Percentiles rank a stretch among this genome's conserved stretches.
Conservation (phyloP, 1,140 invertebrate genomes). For the Habropoda laboriosa region DNA sequence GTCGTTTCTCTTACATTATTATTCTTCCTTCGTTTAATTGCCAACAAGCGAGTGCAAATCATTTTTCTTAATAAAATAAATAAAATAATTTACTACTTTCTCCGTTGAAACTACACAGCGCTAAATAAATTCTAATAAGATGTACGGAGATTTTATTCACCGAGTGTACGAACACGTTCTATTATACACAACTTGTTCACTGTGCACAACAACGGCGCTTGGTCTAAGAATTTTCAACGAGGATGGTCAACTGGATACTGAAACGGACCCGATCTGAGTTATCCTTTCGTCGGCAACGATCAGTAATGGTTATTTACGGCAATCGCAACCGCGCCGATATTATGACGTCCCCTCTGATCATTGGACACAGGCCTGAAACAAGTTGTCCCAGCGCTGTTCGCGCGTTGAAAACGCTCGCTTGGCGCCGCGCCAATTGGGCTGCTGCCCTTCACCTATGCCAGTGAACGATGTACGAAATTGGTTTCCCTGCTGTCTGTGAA, state of each 20-base stretch:
- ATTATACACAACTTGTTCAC: too few species aligned
- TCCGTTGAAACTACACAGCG: too few species aligned
- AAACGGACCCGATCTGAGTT: neutral
- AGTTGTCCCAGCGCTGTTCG: constrained; percentile 43
- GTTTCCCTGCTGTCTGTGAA: constrained; percentile 69
- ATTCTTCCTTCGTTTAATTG: too few species aligned
- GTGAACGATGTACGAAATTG: constrained; percentile 79
- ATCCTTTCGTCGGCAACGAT: constrained; percentile 1
- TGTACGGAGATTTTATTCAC: too few species aligned
- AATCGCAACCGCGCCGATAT: constrained; percentile 39
- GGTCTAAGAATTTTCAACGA: too few species aligned
- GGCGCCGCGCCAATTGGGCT: constrained; percentile 79
- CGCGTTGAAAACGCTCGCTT: constrained; percentile 76
- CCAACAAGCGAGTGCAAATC: too few species aligned
- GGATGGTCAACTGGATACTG: neutral
- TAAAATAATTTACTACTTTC: too few species aligned
- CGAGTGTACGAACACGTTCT: too few species aligned
- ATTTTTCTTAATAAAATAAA: too few species aligned
- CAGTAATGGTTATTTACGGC: constrained; percentile 41
- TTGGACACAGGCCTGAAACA: constrained; percentile 32
- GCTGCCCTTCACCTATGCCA: constrained; percentile 79
- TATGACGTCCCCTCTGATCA: constrained; percentile 53
- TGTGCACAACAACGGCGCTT: too few species aligned
- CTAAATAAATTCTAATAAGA: too few species aligned
- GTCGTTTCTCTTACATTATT: too few species aligned